A percentile compares a stretch with the other conserved stretches of the same genome.
Evolutionary conservation across 2,888 invertebrate species (phyloP).

Genomic region (Stegophylla sp.): DNA sequence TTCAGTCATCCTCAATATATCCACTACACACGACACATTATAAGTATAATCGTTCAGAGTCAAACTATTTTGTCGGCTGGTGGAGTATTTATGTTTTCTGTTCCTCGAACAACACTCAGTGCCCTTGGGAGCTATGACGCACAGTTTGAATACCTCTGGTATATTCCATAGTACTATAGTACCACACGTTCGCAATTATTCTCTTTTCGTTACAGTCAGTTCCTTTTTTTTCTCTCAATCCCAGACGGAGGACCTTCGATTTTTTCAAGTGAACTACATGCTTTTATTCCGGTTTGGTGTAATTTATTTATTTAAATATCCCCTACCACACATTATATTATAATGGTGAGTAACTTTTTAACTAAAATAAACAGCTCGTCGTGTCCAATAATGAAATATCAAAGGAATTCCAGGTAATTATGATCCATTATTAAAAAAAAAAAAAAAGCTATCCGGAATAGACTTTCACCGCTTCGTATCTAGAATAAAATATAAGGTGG

Average conservation of each 20-base stretch:
- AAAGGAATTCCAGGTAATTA: neutral
- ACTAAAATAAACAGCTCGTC: neutral
- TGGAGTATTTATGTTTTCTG: no score
- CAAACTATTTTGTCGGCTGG: no score
- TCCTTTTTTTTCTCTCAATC: no score
- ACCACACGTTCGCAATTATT: no score
- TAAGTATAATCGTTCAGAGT: no score
- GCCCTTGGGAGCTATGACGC: no score
- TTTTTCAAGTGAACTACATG: neutral
- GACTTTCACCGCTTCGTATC: neutral
- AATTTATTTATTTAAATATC: neutral
- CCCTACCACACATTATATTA: neutral
- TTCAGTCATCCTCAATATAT: no score
- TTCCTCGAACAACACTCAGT: no score
- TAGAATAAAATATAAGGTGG: neutral
- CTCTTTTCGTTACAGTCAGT: no score
- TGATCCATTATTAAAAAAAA: neutral
- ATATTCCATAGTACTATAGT: no score
- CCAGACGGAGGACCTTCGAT: neutral
- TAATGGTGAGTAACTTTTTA: neutral
- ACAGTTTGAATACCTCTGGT: no score
- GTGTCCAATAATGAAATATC: slow-evolving; percentile 4
- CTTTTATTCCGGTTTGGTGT: neutral
- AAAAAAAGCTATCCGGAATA: neutral
- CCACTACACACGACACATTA: no score